Conservation (phyloP, 2,888 invertebrate genomes). For the Oligia fasciuncula region DNA sequence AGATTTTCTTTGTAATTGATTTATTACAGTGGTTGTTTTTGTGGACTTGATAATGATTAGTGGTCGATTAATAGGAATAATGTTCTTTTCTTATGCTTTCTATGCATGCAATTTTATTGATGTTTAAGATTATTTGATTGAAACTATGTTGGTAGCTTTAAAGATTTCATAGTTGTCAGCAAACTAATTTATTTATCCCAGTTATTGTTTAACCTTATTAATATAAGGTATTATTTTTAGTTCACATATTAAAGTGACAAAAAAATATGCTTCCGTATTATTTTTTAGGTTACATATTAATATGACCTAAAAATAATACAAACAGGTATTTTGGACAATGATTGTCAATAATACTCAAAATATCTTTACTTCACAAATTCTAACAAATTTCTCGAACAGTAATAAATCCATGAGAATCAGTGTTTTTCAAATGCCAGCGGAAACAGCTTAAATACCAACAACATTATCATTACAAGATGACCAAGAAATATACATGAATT, state of each 20-base stretch:
- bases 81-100: constrained; percentile 3
- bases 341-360: neutral
- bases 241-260: too few relatives aligned
- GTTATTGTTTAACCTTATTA: neutral
- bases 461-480: constrained; percentile 1
- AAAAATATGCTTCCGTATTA: too few relatives aligned
- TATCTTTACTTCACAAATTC: neutral
- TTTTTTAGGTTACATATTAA: too few relatives aligned
- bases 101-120: neutral
- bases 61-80: constrained; percentile 7
- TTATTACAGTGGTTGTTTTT: constrained; percentile 45
- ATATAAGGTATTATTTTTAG: too few relatives aligned
- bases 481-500: constrained; percentile 10
- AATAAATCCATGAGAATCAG: neutral
- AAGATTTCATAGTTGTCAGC: neutral
- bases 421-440: constrained; percentile 12
- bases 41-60: constrained; percentile 12
- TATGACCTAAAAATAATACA: neutral
- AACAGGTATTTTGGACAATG: neutral
- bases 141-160: neutral
- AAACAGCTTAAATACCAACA: constrained; percentile 10
- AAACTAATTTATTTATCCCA: neutral
- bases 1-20: constrained; percentile 33
- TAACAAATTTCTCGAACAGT: neutral
- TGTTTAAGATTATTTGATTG: constrained; percentile 1